Evolutionary conservation across 2,113 vertebrate species (phyloP).

Genomic region (Aplodontia rufa): DNA sequence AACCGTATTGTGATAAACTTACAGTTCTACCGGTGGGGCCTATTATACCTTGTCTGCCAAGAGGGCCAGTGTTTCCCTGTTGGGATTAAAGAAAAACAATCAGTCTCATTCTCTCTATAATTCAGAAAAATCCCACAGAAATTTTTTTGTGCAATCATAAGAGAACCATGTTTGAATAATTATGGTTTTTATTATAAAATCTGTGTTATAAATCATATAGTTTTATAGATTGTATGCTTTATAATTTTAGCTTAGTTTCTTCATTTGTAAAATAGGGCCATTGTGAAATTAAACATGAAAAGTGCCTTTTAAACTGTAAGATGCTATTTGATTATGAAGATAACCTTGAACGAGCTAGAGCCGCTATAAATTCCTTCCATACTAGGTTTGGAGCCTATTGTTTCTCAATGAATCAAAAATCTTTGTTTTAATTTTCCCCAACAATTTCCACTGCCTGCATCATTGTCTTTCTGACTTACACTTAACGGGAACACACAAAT

Average conservation of each 20-base stretch:
- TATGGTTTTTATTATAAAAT: conserved; percentile 14
- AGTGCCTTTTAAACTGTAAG: not conserved
- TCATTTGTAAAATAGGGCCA: not conserved
- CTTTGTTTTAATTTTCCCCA: not conserved
- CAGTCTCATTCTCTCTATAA: conserved; percentile 17
- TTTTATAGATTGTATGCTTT: too few species aligned
- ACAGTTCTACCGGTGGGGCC: conserved; percentile 93
- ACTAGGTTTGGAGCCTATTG: not conserved
- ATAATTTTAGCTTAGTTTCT: not conserved
- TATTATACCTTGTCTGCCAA: conserved; percentile 91
- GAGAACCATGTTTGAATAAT: not conserved
- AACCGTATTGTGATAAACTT: conserved; percentile 79
- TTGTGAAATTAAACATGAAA: not conserved
- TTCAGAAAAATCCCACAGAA: conserved; percentile 24
- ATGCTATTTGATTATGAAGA: not conserved
- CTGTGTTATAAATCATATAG: too few species aligned
- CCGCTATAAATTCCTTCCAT: not conserved
- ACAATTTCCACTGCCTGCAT: not conserved
- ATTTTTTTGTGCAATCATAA: not conserved
- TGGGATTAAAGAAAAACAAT: conserved; percentile 75
- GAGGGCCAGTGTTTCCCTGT: conserved; percentile 93
- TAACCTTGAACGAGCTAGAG: not conserved
- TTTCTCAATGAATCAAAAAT: conserved; percentile 33
- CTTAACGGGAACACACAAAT: not conserved
- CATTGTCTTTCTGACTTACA: not conserved